Evolutionary conservation across 2,113 vertebrate species (phyloP), one percentile per base, ranked within the genome.

Genomic region (Prinia subflava): DNA sequence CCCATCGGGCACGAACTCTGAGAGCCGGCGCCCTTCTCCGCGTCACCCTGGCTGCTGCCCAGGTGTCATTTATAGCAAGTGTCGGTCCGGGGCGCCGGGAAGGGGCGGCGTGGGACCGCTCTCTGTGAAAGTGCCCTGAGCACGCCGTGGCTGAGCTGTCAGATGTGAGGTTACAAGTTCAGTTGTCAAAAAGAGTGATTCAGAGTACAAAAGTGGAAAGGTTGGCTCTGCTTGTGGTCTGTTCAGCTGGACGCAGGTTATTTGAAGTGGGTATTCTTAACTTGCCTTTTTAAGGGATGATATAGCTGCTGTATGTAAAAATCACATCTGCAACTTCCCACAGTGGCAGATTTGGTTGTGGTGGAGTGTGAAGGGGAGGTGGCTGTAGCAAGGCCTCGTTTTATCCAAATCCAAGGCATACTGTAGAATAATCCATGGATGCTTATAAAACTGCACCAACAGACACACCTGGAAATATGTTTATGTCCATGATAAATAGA

Each of bases 401-500:
- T 62, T 42, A 25, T 4, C 62, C 16, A 35, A 30, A 31, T 55
- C n/a, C 3, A 5, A 56, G 19, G 30, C 0, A 1, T 41, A 46
- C 46, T 70, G 1, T 42, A 47, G 91, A 27, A 46, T n/a, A 30
- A 50, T 37, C 31, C 6, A 3, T 8, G 37, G 30, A 31, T 42
- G 20, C 25, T 56, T 44, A 16, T 24, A 47, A 39, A 76, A 15
- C 20, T 13, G 37, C 13, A 22, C 30, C 33, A 15, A 2, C 0
- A 11, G 37, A 9, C 6, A 2, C 19, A 56, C 28, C 13, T 64
- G 41, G 41, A 65, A 64, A 42, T 50, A 50, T 12, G 24, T 10
- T 9, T 70, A 30, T 42, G 19, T 60, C 15, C 12, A 9, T 0
- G 0, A 52, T 56, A 27, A 3, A 0, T 22, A n/a, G 50, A 15